Percentiles rank a stretch among this genome's conserved stretches.
These are phyloP conservation scores for Laticauda colubrina DNA, from an alignment of 2,113 vertebrate genomes.

Conservation along the genomic window DNA sequence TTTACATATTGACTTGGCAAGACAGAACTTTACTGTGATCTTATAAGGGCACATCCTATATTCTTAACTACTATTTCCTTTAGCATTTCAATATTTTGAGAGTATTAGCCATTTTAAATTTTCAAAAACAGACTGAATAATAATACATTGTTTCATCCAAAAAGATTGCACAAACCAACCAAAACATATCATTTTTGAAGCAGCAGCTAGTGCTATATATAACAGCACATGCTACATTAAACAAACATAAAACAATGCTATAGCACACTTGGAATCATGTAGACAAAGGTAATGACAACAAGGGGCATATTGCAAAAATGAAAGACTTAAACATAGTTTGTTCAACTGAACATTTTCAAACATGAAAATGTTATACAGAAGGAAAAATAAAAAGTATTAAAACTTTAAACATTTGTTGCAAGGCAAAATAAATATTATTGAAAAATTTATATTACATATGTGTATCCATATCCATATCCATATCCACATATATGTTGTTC, in stretches of 20 bases:
- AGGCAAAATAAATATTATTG: neutral
- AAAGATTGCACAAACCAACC: neutral
- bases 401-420: neutral
- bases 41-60: constrained; percentile 47
- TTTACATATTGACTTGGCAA: constrained; percentile 64
- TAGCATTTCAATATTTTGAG: constrained; percentile 50
- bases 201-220: constrained; percentile 23
- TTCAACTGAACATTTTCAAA: constrained; percentile 23
- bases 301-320: constrained; percentile 26
- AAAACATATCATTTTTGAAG: constrained; percentile 30
- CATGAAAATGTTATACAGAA: neutral
- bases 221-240: constrained; percentile 47
- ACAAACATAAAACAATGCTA: constrained; percentile 56
- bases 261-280: constrained; percentile 37
- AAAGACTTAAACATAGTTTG: constrained; percentile 30
- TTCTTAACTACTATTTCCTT: constrained; percentile 43
- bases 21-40: constrained; percentile 60
- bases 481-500: too few species aligned
- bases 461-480: too few species aligned
- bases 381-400: neutral
- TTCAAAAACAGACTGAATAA: constrained; percentile 48
- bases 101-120: constrained; percentile 42
- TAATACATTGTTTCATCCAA: constrained; percentile 18
- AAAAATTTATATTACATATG: neutral
- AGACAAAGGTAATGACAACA: constrained; percentile 23